These are phyloP conservation scores for Fundulus diaphanus DNA, from an alignment of 2,797 vertebrate species.

Conservation along the genomic window DNA sequence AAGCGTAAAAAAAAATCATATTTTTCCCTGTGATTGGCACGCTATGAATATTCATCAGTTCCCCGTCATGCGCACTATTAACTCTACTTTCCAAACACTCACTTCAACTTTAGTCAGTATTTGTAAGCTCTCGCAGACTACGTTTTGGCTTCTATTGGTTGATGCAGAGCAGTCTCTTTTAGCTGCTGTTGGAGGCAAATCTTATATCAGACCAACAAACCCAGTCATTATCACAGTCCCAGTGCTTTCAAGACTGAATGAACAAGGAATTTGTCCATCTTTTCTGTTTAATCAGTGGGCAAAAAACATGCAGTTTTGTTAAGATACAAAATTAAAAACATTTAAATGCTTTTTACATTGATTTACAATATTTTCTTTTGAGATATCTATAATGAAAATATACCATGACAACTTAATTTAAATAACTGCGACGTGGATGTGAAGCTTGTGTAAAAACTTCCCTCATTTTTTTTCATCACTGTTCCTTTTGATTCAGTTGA, in stretches of 20 bases:
- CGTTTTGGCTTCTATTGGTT: slow-evolving; percentile 33
- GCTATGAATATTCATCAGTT: slow-evolving; percentile 29
- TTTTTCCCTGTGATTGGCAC: slow-evolving; percentile 26
- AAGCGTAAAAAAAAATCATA: slow-evolving; percentile 35
- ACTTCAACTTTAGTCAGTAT: slow-evolving; percentile 36
- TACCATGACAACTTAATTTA: neutral
- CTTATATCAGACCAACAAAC: slow-evolving; percentile 42
- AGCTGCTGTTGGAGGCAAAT: slow-evolving; percentile 32
- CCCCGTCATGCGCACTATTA: slow-evolving; percentile 2
- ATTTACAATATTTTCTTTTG: neutral
- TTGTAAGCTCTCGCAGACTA: slow-evolving; percentile 33
- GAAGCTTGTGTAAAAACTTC: slow-evolving; percentile 7
- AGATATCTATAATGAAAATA: neutral
- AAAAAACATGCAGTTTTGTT: slow-evolving; percentile 22
- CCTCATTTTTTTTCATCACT: neutral
- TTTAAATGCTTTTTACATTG: neutral
- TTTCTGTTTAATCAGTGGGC: slow-evolving; percentile 12
- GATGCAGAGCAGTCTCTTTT: slow-evolving; percentile 46
- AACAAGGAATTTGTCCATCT: slow-evolving; percentile 26
- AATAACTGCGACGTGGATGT: neutral
- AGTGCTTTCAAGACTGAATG: slow-evolving; percentile 38
- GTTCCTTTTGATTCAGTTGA: neutral
- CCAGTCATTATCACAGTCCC: slow-evolving; percentile 44
- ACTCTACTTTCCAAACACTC: slow-evolving; percentile 37
- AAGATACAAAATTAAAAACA: neutral